Percentiles rank a stretch among this genome's conserved stretches.
Evolutionary conservation across 2,113 vertebrate species (phyloP).

Genomic region (Poeciliopsis prolifica): DNA sequence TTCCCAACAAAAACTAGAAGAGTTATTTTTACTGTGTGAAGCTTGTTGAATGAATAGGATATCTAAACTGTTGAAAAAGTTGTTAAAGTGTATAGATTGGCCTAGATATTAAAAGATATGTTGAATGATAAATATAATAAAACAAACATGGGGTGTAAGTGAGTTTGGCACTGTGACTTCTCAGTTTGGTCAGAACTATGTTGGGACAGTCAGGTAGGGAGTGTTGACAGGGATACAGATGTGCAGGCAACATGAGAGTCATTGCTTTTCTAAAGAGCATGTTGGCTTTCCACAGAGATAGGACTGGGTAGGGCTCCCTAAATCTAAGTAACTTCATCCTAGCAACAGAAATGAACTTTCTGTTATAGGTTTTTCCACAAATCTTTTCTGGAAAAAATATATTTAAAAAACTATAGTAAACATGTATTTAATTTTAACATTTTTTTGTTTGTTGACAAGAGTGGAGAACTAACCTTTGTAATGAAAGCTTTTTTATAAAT

Average conservation of each 20-base stretch:
- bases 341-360: not conserved
- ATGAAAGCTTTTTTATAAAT: not conserved
- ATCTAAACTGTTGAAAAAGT: not conserved
- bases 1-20: not conserved
- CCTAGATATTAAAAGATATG: not conserved
- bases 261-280: not conserved
- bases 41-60: not conserved
- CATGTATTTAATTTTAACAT: not conserved
- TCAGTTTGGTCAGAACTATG: not conserved
- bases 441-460: no score
- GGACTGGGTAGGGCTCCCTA: not conserved
- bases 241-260: not conserved
- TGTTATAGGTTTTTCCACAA: not conserved
- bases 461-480: no score
- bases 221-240: no score
- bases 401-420: not conserved
- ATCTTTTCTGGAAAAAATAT: no score
- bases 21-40: not conserved
- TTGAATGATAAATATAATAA: not conserved
- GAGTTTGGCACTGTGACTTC: not conserved
- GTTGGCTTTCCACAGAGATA: not conserved
- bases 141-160: not conserved
- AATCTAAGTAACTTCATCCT: not conserved
- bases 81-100: not conserved
- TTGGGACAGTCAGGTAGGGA: no score